Conservation (phyloP, 1,140 invertebrate species). For the Lysiphlebus fabarum region DNA sequence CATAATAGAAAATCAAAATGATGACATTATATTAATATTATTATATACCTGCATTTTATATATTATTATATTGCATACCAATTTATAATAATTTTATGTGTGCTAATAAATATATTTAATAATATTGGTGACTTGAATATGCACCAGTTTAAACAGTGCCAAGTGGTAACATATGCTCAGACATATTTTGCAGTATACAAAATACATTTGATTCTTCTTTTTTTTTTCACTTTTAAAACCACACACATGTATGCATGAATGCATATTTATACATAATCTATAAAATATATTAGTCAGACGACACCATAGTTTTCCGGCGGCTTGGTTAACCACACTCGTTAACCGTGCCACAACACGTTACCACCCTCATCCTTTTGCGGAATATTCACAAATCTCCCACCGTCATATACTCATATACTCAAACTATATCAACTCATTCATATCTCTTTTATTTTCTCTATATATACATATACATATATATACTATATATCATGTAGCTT, state of each 20-base stretch:
- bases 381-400: not conserved
- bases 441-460: not conserved
- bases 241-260: slow-evolving; percentile 15
- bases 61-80: no score
- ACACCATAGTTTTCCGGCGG: slow-evolving; percentile 52
- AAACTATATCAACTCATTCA: not conserved
- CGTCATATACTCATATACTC: not conserved
- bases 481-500: not conserved
- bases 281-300: slow-evolving; percentile 47
- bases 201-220: slow-evolving; percentile 28
- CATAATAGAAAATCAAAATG: no score
- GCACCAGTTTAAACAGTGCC: slow-evolving; percentile 29
- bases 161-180: slow-evolving; percentile 54
- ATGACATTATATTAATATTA: no score
- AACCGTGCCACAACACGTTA: slow-evolving; percentile 53
- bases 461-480: not conserved
- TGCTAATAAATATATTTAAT: slow-evolving; percentile 7
- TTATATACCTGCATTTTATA: no score
- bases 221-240: slow-evolving; percentile 9
- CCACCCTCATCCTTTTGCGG: slow-evolving; percentile 8
- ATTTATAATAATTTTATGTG: no score
- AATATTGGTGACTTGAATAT: slow-evolving; percentile 5
- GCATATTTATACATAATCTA: no score
- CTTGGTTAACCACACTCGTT: slow-evolving; percentile 55
- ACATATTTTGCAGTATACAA: slow-evolving; percentile 39